Evolutionary conservation across 23 tunicate species (phyloP).

Genomic region (Corella eumyota): DNA sequence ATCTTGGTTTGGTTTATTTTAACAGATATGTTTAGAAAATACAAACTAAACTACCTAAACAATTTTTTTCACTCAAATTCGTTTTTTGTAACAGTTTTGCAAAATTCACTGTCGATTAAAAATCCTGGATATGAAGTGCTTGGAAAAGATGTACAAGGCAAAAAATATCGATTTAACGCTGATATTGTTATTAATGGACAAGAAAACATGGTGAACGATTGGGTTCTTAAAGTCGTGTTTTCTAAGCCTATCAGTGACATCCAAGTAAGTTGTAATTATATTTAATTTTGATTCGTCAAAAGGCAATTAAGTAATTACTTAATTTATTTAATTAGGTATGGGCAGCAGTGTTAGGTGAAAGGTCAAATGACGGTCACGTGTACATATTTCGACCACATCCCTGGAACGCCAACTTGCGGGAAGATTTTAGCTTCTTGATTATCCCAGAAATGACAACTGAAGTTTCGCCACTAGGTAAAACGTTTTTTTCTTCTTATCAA

Average conservation of each 20-base stretch:
- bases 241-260: constrained; percentile 42
- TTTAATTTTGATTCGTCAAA: neutral
- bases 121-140: constrained; percentile 43
- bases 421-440: constrained; percentile 66
- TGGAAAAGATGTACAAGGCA: constrained; percentile 5
- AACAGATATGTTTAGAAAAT: too few relatives aligned
- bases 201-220: constrained; percentile 38
- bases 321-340: constrained; percentile 18
- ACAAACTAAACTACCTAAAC: too few relatives aligned
- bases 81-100: constrained; percentile 68
- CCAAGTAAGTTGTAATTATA: constrained; percentile 16
- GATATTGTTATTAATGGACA: constrained; percentile 44
- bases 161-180: constrained; percentile 51
- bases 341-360: constrained; percentile 45
- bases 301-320: neutral
- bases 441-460: constrained; percentile 47
- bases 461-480: constrained; percentile 53
- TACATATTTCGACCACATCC: constrained; percentile 47
- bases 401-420: constrained; percentile 60
- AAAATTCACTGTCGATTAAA: constrained; percentile 20
- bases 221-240: constrained; percentile 73
- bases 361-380: constrained; percentile 63
- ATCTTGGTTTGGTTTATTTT: too few relatives aligned
- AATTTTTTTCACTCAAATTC: too few relatives aligned
- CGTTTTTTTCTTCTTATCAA: neutral